These are phyloP conservation scores for Oncopodura yosiiana DNA, from an alignment of 1,140 invertebrate genomes.

Conservation along the genomic window DNA sequence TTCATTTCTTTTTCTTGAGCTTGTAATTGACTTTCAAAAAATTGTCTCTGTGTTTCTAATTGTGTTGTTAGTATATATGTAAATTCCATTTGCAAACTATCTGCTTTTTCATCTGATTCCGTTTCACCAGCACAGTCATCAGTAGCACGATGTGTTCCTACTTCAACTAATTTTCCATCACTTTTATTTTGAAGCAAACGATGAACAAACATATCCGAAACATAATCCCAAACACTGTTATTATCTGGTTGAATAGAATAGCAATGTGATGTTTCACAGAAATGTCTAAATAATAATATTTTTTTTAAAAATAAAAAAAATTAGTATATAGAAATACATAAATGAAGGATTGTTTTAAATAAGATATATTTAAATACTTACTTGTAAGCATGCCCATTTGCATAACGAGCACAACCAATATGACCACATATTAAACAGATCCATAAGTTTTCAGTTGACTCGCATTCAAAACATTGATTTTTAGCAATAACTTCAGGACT, in stretches of 20 bases:
- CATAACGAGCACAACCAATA: conserved; percentile 86
- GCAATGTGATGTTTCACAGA: conserved; percentile 87
- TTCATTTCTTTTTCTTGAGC: conserved; percentile 41
- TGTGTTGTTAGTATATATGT: conserved; percentile 95
- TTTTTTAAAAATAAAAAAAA: neutral
- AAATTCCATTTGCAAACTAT: conserved; percentile 88
- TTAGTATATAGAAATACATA: neutral
- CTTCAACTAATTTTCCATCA: conserved; percentile 93
- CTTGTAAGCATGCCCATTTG: conserved; percentile 59
- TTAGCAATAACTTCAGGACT: conserved; percentile 80
- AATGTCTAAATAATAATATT: conserved; percentile 62
- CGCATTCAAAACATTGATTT: conserved; percentile 75
- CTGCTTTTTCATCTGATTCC: conserved; percentile 73
- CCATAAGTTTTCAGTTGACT: conserved; percentile 75
- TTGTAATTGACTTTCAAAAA: conserved; percentile 76
- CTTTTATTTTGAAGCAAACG: conserved; percentile 87
- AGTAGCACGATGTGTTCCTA: conserved; percentile 32
- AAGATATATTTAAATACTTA: conserved; percentile 37
- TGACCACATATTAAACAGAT: conserved; percentile 98
- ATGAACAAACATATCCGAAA: conserved; percentile 95
- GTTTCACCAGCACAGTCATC: conserved; percentile 24
- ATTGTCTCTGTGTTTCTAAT: conserved; percentile 83
- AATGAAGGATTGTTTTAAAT: neutral
- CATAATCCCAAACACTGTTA: conserved; percentile 97
- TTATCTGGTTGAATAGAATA: conserved; percentile 93